Evolutionary conservation across 2,113 vertebrate species (phyloP), one percentile per base, ranked within the genome.

Genomic region (Entelurus aequoreus): DNA sequence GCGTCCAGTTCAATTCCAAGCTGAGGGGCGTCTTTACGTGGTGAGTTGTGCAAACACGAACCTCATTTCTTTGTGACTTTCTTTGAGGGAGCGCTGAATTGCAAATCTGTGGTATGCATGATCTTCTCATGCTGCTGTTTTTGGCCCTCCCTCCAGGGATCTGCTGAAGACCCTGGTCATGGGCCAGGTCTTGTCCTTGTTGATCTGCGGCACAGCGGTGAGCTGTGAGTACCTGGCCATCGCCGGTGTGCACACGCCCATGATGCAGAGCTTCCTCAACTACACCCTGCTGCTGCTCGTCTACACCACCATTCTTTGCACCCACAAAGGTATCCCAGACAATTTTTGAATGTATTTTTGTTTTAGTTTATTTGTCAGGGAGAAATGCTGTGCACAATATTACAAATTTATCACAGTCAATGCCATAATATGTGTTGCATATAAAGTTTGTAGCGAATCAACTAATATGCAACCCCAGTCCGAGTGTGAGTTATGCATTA

Each of bases 241-340:
- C 0, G 49, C 44, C 15, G 13, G 56, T 0, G 91, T 95, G 76
- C 88, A 93, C 60, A 92, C 94, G 0, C 95, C 97, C 10, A 93
- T 98, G 94, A 80, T 99, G 49, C 97, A 99, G 82, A 96, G 96
- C 77, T 98, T 99, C 70, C 87, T 96, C 82, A 98, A 93, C 89
- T 98, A 99, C 12, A 66, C 66, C 59, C 73, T 98, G 67, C 86
- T 99, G 3, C 86, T 96, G 62, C 78, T 98, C 6, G 76, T 92
- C 72, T 98, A 97, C 44, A 94, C 94, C 0, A 73, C 74, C 58
- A 74, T 82, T 63, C 87, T 98, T 79, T 64, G 85, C 1, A 87
- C 90, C 64, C 90, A 82, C 36, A 91, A 86, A 90, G 96, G 97
- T 99, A 57, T 11, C 42, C 4, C 5, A 46, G 5, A 11, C 42